Base-by-base conservation (phyloP, 2,113 vertebrate genomes). In the Megaceryle torquata region DNA sequence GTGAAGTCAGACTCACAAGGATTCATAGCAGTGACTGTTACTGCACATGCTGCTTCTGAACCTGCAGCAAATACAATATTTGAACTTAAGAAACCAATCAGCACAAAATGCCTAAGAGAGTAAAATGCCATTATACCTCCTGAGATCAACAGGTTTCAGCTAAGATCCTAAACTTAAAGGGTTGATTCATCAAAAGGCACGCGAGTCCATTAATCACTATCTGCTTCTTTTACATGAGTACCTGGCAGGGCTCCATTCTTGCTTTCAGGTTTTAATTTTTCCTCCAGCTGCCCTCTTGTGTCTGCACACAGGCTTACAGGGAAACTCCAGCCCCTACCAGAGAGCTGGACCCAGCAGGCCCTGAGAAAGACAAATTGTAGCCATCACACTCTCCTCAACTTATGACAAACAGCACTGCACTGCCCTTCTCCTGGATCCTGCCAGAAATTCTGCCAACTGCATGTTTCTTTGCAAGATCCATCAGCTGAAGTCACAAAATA, bases 291-390 rank as follows among this genome's bases (percentile, higher is more conserved):
- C 95, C 92, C 84, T 56, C 96, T 74, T 15, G 90, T 48, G 78
- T 35, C 56, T 33, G 31, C 46, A 54, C 3, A 9, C 17, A 35
- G 60, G 26, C 16, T 70, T 81, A 68, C 70, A 82, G 64, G 44
- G 51, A 78, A 57, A 24, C 26, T 6, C 29, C 48, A 43, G 6
- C 17, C 48, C 69, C 12, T 6, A 4, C 0, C 48, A 15, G 13
- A 0, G 7, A 50, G 25, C 10, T 0, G 26, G n/a, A 29, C 37
- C 8, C 60, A 37, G 75, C 65, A 29, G 4, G 2, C 15, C 25
- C 15, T 0, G 1, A 37, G 28, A 31, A 24, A 44, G 7, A 26
- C 17, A 15, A 35, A 44, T 2, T 0, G 3, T 10, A 50, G 46
- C 33, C 17, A 18, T 3, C 31, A 20, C 8, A 9, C 13, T 41